Base-by-base conservation (phyloP, 2,113 vertebrate species). In the Globicephala melas region DNA sequence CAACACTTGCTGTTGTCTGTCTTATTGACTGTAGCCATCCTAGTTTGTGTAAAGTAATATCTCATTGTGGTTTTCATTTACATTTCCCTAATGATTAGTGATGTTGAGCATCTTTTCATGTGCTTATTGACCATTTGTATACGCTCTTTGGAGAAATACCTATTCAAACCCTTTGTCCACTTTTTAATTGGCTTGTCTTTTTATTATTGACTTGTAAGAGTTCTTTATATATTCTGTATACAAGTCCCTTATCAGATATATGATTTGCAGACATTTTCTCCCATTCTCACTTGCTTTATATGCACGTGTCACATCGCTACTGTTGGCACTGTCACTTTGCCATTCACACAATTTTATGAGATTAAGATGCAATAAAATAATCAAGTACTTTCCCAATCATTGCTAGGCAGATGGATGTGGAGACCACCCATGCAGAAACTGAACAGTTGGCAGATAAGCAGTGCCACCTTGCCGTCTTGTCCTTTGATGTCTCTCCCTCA, bases 321-420 rank as follows among this genome's bases (percentile, higher is more conserved):
- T 82, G 18, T 41, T 31, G 50, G 10, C 68, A 85, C 47, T 67
- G 62, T 33, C 9, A 74, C 38, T 53, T 92, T 77, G 87, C 31
- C 31, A n/a, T 23, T n/a, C 18, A 83, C 26, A 81, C 31, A 21
- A 68, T 31, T 95, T 87, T 77, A 76, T 60, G 38, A 82, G 65
- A n/a, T 81, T 20, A 91, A 81, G 50, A 74, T 67, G 41, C 70
- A 96, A 77, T 74, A 92, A 96, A 94, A 68, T 53, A 63, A 83
- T 73, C 70, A 67, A 81, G 20, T 74, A 50, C 33, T 63, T 77
- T 80, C 26, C 44, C 63, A 74, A 8, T 74, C 50, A 58, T 41
- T 73, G 50, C 36, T 74, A 11, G 13, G 26, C 85, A 63, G 60
- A 50, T 68, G 21, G 25, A 70, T 85, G 28, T 36, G 20, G 58